phyloP scores from a whole-genome alignment of 2,113 vertebrate genomes.

The Misgurnus mizolepis region DNA sequence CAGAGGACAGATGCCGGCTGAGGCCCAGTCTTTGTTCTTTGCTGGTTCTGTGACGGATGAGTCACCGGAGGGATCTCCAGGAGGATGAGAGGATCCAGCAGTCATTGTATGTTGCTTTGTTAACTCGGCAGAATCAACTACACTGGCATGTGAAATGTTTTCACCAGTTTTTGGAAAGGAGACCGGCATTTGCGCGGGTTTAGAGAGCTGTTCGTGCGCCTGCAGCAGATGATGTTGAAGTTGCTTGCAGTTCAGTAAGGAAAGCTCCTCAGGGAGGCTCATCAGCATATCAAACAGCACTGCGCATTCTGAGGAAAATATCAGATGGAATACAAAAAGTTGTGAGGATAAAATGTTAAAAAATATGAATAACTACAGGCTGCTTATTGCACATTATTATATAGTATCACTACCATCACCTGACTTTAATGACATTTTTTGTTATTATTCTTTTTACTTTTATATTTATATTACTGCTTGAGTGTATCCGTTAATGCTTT shows the following conservation, averaged over 20 bases:
- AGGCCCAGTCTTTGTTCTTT: not conserved
- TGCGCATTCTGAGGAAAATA: conserved; percentile 67
- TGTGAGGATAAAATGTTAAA: too few relatives aligned
- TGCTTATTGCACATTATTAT: not conserved
- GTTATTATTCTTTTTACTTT: too few relatives aligned
- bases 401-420: not conserved
- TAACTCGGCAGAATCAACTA: not conserved
- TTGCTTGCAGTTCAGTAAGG: conserved; percentile 63
- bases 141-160: not conserved
- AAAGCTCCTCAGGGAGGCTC: conserved; percentile 73
- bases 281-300: conserved; percentile 73
- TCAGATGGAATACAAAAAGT: not conserved
- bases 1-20: conserved; percentile 55
- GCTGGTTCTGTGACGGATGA: conserved; percentile 1
- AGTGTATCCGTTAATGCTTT: too few relatives aligned
- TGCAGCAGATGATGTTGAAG: conserved; percentile 67
- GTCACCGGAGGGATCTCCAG: not conserved
- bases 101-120: not conserved
- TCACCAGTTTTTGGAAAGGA: not conserved
- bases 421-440: not conserved
- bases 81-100: not conserved
- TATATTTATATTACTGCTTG: too few relatives aligned
- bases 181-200: conserved; percentile 27
- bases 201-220: conserved; percentile 56
- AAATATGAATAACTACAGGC: too few relatives aligned